Base-by-base conservation (phyloP, 2,797 vertebrate genomes). In the Sebastes taczanowskii region DNA sequence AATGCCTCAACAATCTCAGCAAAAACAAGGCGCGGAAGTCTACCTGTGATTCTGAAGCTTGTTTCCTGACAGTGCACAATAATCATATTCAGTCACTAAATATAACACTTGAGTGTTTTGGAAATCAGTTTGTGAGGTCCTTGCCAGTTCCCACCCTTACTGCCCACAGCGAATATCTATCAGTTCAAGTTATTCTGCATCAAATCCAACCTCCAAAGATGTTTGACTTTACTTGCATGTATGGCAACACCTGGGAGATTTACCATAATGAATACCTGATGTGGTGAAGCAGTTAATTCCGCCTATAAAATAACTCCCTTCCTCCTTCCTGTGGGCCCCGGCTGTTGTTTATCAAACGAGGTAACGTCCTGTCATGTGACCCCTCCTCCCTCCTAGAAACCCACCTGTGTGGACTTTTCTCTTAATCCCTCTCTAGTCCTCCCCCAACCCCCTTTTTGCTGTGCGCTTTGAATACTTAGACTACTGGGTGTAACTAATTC, bases 401-500 rank as follows among this genome's bases (percentile, higher is more conserved):
- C 94, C 95, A 96, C 95, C 95, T 96, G 95, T 94, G 93, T 92
- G 89, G 95, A 95, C 94, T 95, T 95, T 94, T 85, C 91, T 91
- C 91, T 85, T 95, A 96, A 96, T 96, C 95, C 94, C 83, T 68
- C 73, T 69, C 77, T 71, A 86, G 68, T 85, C 81, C 68, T 5
- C 56, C 42, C 18, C 4, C 1, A 11, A 7, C 3, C 18, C 16
- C 77, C 75, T 61, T 85, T 88, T 71, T 83, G 82, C 78, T 80
- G 78, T 88, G 88, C 82, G 85, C 92, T 95, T 94, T 94, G 91
- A 96, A 94, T 94, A 94, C 94, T 95, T 90, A 90, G 94, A 93
- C 95, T 94, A 95, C 93, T 86, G 94, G 95, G 95, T 96, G 96
- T 95, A 95, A 96, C 95, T 96, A 96, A 96, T 96, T 95, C 95